Conservation (phyloP, 2,797 vertebrate species). For the Delichon dasypus region DNA sequence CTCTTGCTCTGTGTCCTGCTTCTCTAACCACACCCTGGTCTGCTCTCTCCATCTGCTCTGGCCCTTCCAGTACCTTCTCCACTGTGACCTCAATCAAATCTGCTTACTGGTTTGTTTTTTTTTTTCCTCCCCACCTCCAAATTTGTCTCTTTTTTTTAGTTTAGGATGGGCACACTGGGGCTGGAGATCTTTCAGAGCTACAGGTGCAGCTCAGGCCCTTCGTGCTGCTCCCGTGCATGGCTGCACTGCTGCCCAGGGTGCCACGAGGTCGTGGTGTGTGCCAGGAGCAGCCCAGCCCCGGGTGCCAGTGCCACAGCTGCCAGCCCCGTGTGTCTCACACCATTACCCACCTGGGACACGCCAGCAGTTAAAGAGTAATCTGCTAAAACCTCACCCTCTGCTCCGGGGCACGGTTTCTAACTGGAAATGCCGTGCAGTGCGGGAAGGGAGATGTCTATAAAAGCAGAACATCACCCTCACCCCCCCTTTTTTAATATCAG, state of each 20-base stretch:
- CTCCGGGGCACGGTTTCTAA: background rate
- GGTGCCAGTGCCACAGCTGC: background rate
- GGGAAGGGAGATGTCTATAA: background rate
- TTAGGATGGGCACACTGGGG: too few relatives aligned
- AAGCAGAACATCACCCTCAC: background rate
- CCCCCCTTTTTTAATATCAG: background rate
- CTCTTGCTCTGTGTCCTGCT: background rate
- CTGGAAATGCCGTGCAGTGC: background rate
- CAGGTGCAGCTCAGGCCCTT: background rate
- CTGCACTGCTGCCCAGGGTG: background rate
- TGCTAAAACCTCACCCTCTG: background rate
- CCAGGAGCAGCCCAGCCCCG: background rate
- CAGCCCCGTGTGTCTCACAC: background rate
- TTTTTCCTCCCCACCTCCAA: rapidly evolving
- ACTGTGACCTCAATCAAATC: background rate
- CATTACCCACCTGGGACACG: rapidly evolving
- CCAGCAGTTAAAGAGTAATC: background rate
- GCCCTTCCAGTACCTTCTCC: background rate
- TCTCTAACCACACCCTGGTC: background rate
- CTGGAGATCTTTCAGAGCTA: background rate
- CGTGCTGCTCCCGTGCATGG: background rate
- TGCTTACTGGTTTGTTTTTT: rapidly evolving
- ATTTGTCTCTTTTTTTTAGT: background rate
- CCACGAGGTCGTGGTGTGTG: rapidly evolving
- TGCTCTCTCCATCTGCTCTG: background rate